phyloP scores from a whole-genome alignment of 1,140 invertebrate species.

The Artemia franciscana region DNA sequence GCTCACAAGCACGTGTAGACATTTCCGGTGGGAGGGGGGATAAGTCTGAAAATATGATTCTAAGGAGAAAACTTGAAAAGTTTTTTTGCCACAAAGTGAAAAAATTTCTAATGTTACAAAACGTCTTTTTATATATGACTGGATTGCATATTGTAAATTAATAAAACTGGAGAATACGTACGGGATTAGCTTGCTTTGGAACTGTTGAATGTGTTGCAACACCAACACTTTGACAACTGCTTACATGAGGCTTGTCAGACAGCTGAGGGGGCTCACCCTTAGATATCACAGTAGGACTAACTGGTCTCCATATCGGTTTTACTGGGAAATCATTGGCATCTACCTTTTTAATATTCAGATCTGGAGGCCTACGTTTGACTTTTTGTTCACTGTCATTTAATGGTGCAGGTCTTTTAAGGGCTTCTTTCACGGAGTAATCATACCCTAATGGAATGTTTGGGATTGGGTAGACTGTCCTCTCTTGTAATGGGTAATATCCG shows the following conservation, averaged over 20 bases:
- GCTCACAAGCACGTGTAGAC: too few species aligned
- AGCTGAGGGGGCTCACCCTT: background rate
- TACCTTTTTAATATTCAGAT: background rate
- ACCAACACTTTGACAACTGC: too few species aligned
- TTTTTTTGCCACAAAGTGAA: too few species aligned
- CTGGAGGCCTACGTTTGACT: background rate
- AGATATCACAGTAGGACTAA: background rate
- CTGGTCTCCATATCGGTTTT: background rate
- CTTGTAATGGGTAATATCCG: background rate
- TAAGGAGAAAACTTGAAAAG: too few species aligned
- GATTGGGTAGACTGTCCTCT: background rate
- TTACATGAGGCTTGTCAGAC: background rate
- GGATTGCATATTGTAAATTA: too few species aligned
- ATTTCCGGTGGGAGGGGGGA: too few species aligned
- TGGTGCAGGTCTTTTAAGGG: background rate
- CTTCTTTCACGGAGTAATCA: background rate
- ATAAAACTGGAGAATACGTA: too few species aligned
- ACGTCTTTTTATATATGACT: too few species aligned
- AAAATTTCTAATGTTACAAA: too few species aligned
- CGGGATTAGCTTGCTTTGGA: too few species aligned
- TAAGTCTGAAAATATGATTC: too few species aligned
- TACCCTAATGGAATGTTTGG: background rate
- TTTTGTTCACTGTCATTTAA: background rate
- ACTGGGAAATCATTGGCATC: background rate
- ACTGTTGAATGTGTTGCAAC: too few species aligned